Percentiles rank a stretch among this genome's conserved stretches.
phyloP scores from a whole-genome alignment of 1,140 invertebrate species.

The Glossosoma conforme region DNA sequence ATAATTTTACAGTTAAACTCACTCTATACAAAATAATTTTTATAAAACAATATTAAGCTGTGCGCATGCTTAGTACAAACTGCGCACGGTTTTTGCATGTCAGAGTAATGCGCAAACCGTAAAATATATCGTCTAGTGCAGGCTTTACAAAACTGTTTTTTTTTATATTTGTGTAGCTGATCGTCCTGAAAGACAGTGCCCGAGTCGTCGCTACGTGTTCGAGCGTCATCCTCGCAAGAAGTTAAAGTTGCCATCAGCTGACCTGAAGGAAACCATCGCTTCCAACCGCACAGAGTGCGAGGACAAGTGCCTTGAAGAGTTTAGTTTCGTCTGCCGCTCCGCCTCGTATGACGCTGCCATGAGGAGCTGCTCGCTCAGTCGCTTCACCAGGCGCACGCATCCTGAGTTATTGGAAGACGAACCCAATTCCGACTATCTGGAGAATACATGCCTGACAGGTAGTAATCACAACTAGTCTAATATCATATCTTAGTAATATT shows the following conservation, averaged over 20 bases:
- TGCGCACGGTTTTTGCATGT: no score
- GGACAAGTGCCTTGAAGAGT: conserved; percentile 85
- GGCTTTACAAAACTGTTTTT: conserved; percentile 5
- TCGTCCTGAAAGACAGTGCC: conserved; percentile 79
- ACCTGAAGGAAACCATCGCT: conserved; percentile 74
- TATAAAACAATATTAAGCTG: no score
- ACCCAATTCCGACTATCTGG: conserved; percentile 81
- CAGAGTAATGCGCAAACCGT: no score
- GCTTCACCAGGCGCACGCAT: conserved; percentile 77
- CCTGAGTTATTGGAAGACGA: conserved; percentile 78
- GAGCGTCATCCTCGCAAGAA: conserved; percentile 81
- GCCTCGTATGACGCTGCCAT: conserved; percentile 73
- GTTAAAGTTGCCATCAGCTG: conserved; percentile 68
- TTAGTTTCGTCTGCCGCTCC: conserved; percentile 80
- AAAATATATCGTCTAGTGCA: no score
- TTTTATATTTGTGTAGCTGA: conserved; percentile 60
- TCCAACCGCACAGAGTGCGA: conserved; percentile 84
- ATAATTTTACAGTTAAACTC: no score
- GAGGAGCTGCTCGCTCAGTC: conserved; percentile 72
- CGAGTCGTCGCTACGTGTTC: conserved; percentile 80
- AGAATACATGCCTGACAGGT: conserved; percentile 88
- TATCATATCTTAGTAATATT: no score
- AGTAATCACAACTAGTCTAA: no score
- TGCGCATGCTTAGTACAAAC: no score
- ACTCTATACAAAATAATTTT: no score